These are phyloP conservation scores for Lasiommata megera DNA, from an alignment of 2,888 invertebrate species.

Conservation along the genomic window DNA sequence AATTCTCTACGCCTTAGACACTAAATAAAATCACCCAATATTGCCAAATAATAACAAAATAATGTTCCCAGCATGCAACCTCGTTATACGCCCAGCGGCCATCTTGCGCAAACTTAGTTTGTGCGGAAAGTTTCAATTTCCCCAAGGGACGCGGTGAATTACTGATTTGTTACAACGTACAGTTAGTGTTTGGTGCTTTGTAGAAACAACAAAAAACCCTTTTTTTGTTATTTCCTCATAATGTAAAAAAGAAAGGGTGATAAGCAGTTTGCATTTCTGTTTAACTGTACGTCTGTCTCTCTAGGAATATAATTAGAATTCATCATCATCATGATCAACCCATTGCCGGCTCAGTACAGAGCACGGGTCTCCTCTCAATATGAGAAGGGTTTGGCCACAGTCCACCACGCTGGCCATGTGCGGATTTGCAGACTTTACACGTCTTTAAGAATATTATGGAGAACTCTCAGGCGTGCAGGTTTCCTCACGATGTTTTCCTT, in stretches of 20 bases:
- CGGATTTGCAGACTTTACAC: no score
- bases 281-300: no score
- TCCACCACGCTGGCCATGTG: no score
- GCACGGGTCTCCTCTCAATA: no score
- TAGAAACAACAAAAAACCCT: background rate
- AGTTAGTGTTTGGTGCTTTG: background rate
- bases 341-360: no score
- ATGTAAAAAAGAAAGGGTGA: background rate
- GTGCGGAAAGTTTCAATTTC: constrained; percentile 11
- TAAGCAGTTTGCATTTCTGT: background rate
- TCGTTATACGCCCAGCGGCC: background rate
- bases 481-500: no score
- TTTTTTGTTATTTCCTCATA: background rate
- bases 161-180: constrained; percentile 3
- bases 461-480: no score
- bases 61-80: constrained; percentile 2
- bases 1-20: background rate
- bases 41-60: constrained; percentile 1
- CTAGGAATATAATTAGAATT: no score
- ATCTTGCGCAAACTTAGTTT: constrained; percentile 7
- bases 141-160: constrained; percentile 4
- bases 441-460: no score
- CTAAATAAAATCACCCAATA: background rate
- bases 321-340: no score
- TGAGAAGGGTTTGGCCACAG: no score